These are phyloP conservation scores for Galago senegalensis DNA, from an alignment of 2,797 vertebrate genomes.

Conservation along the genomic window DNA sequence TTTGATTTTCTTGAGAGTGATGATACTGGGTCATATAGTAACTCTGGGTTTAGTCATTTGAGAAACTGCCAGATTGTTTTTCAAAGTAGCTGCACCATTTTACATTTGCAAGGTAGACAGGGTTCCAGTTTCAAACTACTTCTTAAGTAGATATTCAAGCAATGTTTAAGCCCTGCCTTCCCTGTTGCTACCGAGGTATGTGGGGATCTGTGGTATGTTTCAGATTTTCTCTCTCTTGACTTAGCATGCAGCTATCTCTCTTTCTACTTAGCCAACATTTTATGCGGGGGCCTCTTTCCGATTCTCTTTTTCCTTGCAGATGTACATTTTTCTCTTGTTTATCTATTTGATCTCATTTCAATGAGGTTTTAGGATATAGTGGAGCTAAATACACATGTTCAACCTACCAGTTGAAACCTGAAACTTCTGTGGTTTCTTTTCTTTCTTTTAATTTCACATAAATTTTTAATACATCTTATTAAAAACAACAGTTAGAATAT, in stretches of 20 bases:
- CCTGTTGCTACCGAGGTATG: background rate
- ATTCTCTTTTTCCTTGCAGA: background rate
- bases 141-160: background rate
- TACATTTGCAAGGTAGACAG: background rate
- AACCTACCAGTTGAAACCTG: background rate
- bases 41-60: background rate
- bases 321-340: background rate
- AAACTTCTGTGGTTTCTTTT: constrained; percentile 14
- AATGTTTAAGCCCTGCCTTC: background rate
- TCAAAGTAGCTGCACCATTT: background rate
- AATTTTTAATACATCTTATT: background rate
- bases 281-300: background rate
- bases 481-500: constrained; percentile 14
- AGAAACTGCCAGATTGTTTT: background rate
- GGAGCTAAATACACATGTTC: background rate
- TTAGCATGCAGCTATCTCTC: background rate
- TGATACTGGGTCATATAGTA: background rate
- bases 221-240: background rate
- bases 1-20: background rate
- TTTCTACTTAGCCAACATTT: background rate
- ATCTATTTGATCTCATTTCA: constrained; percentile 9
- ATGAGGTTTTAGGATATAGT: background rate
- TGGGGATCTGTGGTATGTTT: background rate
- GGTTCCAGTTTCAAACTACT: background rate
- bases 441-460: constrained; percentile 31